Conservation (phyloP, 2,797 vertebrate genomes). For the Nyctibius grandis region DNA sequence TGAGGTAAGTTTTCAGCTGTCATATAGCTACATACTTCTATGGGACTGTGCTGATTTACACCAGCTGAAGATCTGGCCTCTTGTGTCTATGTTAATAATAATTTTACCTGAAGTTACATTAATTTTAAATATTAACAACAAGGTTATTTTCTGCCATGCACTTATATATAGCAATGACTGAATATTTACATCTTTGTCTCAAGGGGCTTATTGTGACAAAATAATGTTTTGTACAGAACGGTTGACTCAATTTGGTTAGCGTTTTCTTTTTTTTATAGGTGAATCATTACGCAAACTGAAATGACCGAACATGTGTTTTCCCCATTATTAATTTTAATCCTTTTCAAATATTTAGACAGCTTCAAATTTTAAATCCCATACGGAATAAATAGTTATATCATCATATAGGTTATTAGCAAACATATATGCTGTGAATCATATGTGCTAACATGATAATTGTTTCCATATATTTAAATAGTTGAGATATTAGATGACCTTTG, state of each 20-base stretch:
- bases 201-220: background rate
- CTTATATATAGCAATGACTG: background rate
- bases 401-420: conserved; percentile 32
- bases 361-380: conserved; percentile 37
- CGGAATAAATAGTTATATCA: conserved; percentile 52
- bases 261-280: conserved; percentile 24
- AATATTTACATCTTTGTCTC: conserved; percentile 30
- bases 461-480: conserved; percentile 31
- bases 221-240: conserved; percentile 10
- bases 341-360: conserved; percentile 28
- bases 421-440: conserved; percentile 28
- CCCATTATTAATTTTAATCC: conserved; percentile 38
- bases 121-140: conserved; percentile 47
- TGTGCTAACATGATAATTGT: conserved; percentile 47
- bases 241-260: background rate
- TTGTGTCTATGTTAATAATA: background rate
- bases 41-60: background rate
- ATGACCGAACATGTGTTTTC: conserved; percentile 34
- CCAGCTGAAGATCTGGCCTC: background rate
- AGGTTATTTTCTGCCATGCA: background rate
- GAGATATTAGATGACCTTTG: background rate
- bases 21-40: background rate
- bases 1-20: background rate
- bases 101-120: background rate
- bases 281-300: conserved; percentile 40